phyloP scores from a whole-genome alignment of 1,140 invertebrate species.

The Acromyrmex heyeri region DNA sequence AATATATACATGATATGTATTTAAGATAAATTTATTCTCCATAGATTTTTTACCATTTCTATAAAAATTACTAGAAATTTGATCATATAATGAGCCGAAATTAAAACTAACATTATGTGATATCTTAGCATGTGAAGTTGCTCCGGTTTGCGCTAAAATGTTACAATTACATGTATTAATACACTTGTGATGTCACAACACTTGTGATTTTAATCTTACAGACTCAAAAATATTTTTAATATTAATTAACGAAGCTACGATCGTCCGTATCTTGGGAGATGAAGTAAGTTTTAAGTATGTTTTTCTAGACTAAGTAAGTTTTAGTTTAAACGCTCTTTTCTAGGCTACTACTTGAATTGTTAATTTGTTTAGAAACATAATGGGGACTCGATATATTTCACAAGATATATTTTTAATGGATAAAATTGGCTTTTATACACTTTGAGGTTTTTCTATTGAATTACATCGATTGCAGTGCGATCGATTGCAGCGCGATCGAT shows the following conservation, averaged over 20 bases:
- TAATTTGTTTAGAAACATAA: slow-evolving; percentile 3
- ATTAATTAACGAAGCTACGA: neutral
- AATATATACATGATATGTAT: neutral
- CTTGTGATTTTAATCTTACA: neutral
- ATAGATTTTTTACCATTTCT: neutral
- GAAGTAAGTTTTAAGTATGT: slow-evolving; percentile 23
- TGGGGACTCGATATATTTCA: neutral
- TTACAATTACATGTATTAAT: neutral
- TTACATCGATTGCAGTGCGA: neutral
- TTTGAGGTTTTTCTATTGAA: neutral
- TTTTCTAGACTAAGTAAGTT: neutral
- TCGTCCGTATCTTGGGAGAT: neutral
- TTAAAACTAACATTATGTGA: neutral
- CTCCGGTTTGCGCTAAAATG: neutral
- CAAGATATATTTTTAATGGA: neutral
- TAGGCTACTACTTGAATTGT: neutral
- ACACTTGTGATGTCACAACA: neutral
- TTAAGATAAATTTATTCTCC: neutral
- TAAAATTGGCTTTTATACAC: neutral
- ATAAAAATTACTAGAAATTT: neutral
- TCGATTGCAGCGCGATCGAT: neutral
- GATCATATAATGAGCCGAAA: neutral
- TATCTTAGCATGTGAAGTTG: neutral
- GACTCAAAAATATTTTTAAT: slow-evolving; percentile 6
- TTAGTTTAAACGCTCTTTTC: neutral